Conservation (phyloP, 2,888 invertebrate species). For the Eucera pruinosa region DNA sequence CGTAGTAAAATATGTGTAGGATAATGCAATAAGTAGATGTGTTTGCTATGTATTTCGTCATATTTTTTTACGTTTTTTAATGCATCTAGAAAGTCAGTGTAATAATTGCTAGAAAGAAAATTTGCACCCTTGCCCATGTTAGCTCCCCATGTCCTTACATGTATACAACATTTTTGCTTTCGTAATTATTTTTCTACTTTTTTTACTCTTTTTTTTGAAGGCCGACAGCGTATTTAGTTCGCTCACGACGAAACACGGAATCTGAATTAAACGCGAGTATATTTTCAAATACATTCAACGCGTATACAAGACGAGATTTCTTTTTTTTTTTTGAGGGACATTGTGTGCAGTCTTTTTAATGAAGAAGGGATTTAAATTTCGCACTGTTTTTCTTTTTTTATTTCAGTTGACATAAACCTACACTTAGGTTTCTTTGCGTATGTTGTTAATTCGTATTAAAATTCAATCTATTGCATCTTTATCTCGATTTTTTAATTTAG, state of each 20-base stretch:
- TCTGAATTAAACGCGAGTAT: conserved; percentile 19
- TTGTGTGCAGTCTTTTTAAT: neutral
- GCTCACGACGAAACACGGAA: conserved; percentile 10
- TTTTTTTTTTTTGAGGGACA: neutral
- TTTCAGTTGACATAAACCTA: neutral
- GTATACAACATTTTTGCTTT: too few relatives aligned
- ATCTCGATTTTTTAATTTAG: neutral
- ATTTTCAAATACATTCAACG: conserved; percentile 2
- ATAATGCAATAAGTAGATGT: too few relatives aligned
- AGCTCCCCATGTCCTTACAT: too few relatives aligned
- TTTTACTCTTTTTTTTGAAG: neutral
- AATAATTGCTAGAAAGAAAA: too few relatives aligned
- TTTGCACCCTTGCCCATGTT: too few relatives aligned
- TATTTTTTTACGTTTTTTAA: too few relatives aligned
- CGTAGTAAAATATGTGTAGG: too few relatives aligned
- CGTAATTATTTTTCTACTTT: neutral
- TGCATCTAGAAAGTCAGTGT: too few relatives aligned
- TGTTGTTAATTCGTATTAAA: neutral
- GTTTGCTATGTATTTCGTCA: too few relatives aligned
- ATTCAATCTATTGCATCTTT: neutral
- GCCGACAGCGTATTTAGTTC: conserved; percentile 9
- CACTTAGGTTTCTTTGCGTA: neutral
- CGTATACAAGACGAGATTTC: neutral
- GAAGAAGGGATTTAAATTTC: conserved; percentile 1
- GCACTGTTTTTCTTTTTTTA: neutral